Percentiles rank a stretch among this genome's conserved stretches.
Evolutionary conservation across 2,797 vertebrate genomes (phyloP).

Genomic region (Ctenosaura bakeri): DNA sequence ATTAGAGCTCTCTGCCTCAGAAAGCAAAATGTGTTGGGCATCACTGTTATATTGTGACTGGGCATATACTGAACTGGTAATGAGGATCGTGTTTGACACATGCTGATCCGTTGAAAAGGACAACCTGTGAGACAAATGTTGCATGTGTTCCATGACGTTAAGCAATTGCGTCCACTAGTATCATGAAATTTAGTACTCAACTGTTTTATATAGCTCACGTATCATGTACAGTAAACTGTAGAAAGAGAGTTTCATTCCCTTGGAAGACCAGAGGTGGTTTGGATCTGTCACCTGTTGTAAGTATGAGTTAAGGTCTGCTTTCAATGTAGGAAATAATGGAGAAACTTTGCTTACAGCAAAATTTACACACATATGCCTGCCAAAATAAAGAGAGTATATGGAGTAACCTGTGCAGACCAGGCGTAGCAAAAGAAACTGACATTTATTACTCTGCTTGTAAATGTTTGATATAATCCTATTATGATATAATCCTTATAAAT

Average conservation of each 20-base stretch:
- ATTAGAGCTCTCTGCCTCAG: background rate
- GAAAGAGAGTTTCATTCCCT: background rate
- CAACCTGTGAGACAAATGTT: background rate
- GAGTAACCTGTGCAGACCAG: background rate
- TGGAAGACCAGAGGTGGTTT: background rate
- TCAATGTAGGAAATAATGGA: background rate
- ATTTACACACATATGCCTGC: slow-evolving; percentile 1
- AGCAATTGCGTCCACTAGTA: background rate
- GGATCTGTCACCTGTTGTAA: background rate
- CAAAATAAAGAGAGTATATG: slow-evolving; percentile 14
- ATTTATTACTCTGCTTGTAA: slow-evolving; percentile 6
- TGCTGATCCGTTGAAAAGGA: background rate
- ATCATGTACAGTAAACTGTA: background rate
- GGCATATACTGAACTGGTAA: background rate
- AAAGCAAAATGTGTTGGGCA: background rate
- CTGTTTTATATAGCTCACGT: background rate
- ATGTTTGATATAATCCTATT: background rate
- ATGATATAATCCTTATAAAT: background rate
- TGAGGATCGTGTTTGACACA: background rate
- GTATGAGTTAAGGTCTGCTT: background rate
- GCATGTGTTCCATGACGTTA: background rate
- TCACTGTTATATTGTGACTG: background rate
- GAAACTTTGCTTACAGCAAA: background rate
- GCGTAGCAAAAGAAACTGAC: background rate
- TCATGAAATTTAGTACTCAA: background rate